Percentiles rank a stretch among this genome's conserved stretches.
Evolutionary conservation across 2,113 vertebrate species (phyloP).

Genomic region (Oostethus manadensis): DNA sequence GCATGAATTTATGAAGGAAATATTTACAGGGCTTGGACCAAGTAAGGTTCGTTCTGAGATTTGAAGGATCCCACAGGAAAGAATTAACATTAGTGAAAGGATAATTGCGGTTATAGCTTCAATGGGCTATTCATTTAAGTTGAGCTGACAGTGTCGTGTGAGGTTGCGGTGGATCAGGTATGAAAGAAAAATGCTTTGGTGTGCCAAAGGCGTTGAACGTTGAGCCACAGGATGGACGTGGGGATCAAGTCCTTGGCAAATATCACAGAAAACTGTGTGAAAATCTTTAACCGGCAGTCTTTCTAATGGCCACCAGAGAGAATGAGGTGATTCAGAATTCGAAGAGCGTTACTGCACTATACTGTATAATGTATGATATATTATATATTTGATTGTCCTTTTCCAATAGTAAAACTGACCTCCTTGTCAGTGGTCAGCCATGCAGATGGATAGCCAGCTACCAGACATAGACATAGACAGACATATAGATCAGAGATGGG

Average conservation of each 20-base stretch:
- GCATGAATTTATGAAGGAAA: constrained; percentile 30
- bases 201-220: constrained; percentile 1
- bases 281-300: not conserved
- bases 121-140: constrained; percentile 32
- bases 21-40: constrained; percentile 15
- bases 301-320: not conserved
- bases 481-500: too few relatives aligned
- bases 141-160: constrained; percentile 32
- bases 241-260: not conserved
- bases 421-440: too few relatives aligned
- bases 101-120: constrained; percentile 39
- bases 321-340: too few relatives aligned
- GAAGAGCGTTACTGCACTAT: too few relatives aligned
- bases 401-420: not conserved
- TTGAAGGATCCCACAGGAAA: constrained; percentile 61
- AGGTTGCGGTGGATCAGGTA: constrained; percentile 46
- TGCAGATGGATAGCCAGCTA: too few relatives aligned
- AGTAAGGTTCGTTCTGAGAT: constrained; percentile 23
- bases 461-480: too few relatives aligned
- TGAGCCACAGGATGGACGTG: constrained; percentile 7
- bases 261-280: not conserved
- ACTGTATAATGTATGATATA: too few relatives aligned
- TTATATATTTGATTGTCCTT: too few relatives aligned
- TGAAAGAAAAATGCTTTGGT: constrained; percentile 47
- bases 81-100: constrained; percentile 27